A percentile compares a stretch with the other conserved stretches of the same genome.
Conservation (phyloP, 2,113 vertebrate species). For the Entosphenus tridentatus region DNA sequence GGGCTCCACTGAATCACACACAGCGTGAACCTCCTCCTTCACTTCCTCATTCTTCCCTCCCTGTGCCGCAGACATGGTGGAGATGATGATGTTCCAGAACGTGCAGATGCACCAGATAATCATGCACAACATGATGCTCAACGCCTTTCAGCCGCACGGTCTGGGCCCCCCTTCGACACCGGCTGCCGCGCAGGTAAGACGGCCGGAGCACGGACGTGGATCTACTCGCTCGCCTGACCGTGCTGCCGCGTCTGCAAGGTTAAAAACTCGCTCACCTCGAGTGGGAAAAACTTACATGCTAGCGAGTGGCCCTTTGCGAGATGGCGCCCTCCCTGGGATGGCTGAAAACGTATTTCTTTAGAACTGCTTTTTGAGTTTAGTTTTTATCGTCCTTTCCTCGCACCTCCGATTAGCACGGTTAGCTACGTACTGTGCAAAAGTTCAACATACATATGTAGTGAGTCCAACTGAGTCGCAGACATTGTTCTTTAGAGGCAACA, state of each 20-base stretch:
- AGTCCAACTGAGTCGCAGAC: too few species aligned
- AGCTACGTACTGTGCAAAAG: too few species aligned
- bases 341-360: too few species aligned
- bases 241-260: conserved; percentile 6
- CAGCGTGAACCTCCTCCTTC: neutral
- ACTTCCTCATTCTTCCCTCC: neutral
- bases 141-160: conserved; percentile 25
- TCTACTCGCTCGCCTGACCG: neutral
- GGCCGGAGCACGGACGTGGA: neutral
- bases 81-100: conserved; percentile 60
- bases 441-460: too few species aligned
- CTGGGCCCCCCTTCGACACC: too few species aligned
- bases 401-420: too few species aligned
- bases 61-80: conserved; percentile 36
- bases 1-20: neutral
- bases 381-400: too few species aligned
- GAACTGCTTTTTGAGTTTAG: too few species aligned
- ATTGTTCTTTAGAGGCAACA: too few species aligned
- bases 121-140: conserved; percentile 61
- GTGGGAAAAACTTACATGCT: neutral
- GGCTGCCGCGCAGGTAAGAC: too few species aligned
- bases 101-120: conserved; percentile 62
- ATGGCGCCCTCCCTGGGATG: neutral
- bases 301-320: neutral
- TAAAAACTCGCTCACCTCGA: neutral